These are phyloP conservation scores for Gerris lacustris DNA, from an alignment of 2,888 invertebrate genomes.

Conservation along the genomic window DNA sequence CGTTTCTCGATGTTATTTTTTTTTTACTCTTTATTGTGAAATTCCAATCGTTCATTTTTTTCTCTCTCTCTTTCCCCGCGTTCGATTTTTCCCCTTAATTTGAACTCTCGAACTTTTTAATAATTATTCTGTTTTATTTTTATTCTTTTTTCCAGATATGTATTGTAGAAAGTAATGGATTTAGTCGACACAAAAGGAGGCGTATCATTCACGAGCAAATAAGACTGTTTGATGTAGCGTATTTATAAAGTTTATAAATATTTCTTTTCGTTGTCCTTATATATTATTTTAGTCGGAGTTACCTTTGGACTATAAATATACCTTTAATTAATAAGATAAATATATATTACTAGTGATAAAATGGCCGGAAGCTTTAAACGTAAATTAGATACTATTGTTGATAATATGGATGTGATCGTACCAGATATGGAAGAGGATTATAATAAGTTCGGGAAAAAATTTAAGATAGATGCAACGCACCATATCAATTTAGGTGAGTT, in stretches of 20 bases:
- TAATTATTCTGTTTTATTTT: too few species aligned
- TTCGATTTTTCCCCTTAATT: too few species aligned
- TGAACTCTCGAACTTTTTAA: too few species aligned
- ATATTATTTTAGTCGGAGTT: neutral
- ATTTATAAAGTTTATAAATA: neutral
- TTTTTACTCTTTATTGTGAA: too few species aligned
- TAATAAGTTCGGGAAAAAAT: neutral
- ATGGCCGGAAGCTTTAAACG: slow-evolving; percentile 25
- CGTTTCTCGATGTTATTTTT: too few species aligned
- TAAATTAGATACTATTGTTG: slow-evolving; percentile 24
- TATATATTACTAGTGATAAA: slow-evolving; percentile 3
- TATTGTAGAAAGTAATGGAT: too few species aligned
- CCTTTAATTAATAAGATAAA: neutral
- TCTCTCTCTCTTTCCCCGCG: too few species aligned
- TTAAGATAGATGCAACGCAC: neutral
- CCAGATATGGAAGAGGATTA: slow-evolving; percentile 5
- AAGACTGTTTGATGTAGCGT: neutral
- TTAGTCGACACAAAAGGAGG: too few species aligned
- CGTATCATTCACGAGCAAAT: neutral
- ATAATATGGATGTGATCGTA: slow-evolving; percentile 23
- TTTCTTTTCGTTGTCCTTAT: neutral
- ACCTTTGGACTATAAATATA: too few species aligned
- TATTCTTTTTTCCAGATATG: too few species aligned
- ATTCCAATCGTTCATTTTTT: too few species aligned
- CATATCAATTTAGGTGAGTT: slow-evolving; percentile 5